These are phyloP conservation scores for Achlya flavicornis DNA, from an alignment of 2,888 invertebrate genomes.

Conservation along the genomic window DNA sequence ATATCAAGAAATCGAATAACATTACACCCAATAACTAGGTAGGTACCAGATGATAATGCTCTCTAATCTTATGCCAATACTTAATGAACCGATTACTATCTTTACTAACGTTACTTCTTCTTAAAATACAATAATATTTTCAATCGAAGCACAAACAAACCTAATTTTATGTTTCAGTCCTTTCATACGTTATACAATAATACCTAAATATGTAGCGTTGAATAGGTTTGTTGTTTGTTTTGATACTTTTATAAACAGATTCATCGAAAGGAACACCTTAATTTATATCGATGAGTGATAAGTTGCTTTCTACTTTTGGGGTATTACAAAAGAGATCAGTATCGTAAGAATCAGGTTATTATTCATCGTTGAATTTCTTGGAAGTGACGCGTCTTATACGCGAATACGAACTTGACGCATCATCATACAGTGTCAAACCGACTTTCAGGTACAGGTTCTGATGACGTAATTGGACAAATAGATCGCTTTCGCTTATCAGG, in stretches of 20 bases:
- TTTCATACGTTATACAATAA: not conserved
- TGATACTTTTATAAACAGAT: not conserved
- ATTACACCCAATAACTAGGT: too few relatives aligned
- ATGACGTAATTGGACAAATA: conserved; percentile 35
- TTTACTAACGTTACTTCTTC: not conserved
- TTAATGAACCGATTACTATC: not conserved
- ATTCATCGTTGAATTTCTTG: conserved; percentile 26
- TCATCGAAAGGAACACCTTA: not conserved
- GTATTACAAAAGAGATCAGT: not conserved
- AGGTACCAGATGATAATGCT: too few relatives aligned
- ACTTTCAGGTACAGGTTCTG: conserved; percentile 35
- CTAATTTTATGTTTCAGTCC: not conserved
- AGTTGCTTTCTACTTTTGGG: not conserved
- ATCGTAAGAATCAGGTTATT: conserved; percentile 8
- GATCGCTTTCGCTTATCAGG: not conserved
- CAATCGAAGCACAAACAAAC: not conserved
- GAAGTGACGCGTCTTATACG: conserved; percentile 40
- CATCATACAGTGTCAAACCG: conserved; percentile 29
- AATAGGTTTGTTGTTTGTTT: not conserved
- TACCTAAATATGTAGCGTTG: not conserved
- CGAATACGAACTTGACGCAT: conserved; percentile 42
- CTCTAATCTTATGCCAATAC: not conserved
- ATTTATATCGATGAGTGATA: not conserved
- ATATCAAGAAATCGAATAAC: not conserved
- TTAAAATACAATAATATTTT: too few relatives aligned